phyloP scores from a whole-genome alignment of 2,113 vertebrate species.

The Paralichthys olivaceus region DNA sequence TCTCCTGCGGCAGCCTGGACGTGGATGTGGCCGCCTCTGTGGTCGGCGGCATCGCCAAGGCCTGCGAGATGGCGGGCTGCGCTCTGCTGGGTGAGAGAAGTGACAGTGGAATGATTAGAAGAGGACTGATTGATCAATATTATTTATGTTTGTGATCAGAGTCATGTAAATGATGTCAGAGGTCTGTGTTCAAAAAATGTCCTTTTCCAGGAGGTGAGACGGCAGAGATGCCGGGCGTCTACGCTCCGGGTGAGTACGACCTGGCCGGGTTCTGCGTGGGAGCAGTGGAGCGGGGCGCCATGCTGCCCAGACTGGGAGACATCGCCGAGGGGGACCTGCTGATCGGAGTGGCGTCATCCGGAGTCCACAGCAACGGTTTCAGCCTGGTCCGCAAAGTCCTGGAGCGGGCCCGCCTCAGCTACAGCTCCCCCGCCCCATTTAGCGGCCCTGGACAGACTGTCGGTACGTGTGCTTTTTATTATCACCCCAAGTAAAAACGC shows the following conservation, averaged over 20 bases:
- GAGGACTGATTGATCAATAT: neutral
- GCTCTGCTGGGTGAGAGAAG: conserved; percentile 89
- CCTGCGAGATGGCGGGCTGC: conserved; percentile 89
- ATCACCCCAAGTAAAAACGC: neutral
- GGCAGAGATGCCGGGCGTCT: conserved; percentile 95
- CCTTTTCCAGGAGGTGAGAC: conserved; percentile 90
- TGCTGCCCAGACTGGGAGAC: conserved; percentile 88
- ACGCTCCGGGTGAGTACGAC: conserved; percentile 90
- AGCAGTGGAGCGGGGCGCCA: conserved; percentile 87
- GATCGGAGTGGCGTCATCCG: conserved; percentile 92
- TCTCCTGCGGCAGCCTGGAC: conserved; percentile 94
- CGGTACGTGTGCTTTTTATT: conserved; percentile 77
- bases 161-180: too few relatives aligned
- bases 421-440: conserved; percentile 84
- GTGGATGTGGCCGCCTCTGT: conserved; percentile 84
- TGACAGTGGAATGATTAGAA: too few relatives aligned
- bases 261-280: conserved; percentile 95
- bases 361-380: conserved; percentile 97
- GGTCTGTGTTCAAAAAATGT: neutral
- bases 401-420: conserved; percentile 81
- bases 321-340: conserved; percentile 87
- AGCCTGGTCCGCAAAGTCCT: conserved; percentile 94
- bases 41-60: conserved; percentile 88
- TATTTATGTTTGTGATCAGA: too few relatives aligned
- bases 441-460: conserved; percentile 83